Conservation (phyloP, 2,888 invertebrate species). For the Drosophila bunnanda region DNA sequence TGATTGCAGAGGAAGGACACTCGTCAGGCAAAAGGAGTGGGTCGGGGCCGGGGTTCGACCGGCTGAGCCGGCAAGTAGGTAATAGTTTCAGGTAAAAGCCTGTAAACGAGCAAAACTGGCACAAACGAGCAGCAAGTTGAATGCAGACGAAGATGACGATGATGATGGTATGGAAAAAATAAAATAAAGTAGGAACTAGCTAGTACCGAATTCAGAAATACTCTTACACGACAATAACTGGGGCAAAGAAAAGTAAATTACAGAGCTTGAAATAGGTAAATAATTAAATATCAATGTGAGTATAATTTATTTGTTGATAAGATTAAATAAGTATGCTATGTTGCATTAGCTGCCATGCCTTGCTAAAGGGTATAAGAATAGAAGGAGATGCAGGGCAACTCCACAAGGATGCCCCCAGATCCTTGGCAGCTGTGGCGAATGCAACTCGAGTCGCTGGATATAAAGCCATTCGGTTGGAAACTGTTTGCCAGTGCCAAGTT, state of each 20-base stretch:
- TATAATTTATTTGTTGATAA: not conserved
- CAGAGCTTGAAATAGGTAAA: not conserved
- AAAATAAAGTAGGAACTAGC: not conserved
- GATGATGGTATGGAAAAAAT: conserved; percentile 25
- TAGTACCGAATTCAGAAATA: not conserved
- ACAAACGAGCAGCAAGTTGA: conserved; percentile 75
- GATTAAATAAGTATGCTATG: not conserved
- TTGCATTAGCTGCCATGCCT: not conserved
- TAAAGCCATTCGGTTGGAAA: conserved; percentile 79
- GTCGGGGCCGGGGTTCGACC: conserved; percentile 39
- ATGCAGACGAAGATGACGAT: conserved; percentile 44
- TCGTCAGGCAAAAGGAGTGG: conserved; percentile 38
- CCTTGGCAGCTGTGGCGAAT: conserved; percentile 74
- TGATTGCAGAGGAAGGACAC: conserved; percentile 71
- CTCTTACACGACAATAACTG: not conserved
- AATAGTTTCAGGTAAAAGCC: conserved; percentile 82
- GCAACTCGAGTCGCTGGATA: conserved; percentile 66
- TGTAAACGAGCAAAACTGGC: conserved; percentile 80
- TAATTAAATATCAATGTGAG: not conserved
- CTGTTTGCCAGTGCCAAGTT: conserved; percentile 69
- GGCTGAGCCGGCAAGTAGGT: conserved; percentile 69
- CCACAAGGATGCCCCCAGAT: conserved; percentile 45
- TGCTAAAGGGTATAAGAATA: not conserved
- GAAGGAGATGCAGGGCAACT: not conserved
- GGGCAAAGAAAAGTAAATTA: too few relatives aligned